Evolutionary conservation across 1,140 invertebrate species (phyloP).

Genomic region (Drosophila pandora): DNA sequence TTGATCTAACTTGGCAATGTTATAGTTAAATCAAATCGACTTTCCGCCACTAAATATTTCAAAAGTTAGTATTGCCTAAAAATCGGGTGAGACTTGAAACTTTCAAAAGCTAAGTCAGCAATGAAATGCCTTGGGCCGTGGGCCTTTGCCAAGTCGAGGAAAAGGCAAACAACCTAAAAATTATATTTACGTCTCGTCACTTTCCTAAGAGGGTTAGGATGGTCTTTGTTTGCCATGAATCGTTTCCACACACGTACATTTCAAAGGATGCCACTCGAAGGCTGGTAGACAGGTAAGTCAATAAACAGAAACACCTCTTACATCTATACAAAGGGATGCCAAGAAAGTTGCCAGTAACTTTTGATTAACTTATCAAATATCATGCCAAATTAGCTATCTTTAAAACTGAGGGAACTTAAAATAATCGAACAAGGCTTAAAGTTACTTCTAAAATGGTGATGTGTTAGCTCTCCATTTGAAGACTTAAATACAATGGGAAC

Average conservation of each 20-base stretch:
- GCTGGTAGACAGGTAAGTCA: conserved; percentile 45
- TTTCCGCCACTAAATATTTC: not conserved
- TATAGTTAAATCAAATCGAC: not conserved
- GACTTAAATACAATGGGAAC: not conserved
- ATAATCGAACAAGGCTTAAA: too few relatives aligned
- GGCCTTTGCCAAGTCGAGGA: conserved; percentile 29
- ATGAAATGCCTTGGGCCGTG: conserved; percentile 33
- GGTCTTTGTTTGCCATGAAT: conserved; percentile 8
- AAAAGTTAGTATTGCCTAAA: not conserved
- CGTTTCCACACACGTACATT: conserved; percentile 14
- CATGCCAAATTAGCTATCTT: too few relatives aligned
- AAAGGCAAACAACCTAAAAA: conserved; percentile 63
- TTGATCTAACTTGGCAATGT: not conserved
- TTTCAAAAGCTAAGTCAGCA: conserved; percentile 39
- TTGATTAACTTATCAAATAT: not conserved
- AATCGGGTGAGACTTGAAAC: conserved; percentile 15
- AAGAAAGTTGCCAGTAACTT: not conserved
- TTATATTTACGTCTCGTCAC: conserved; percentile 42
- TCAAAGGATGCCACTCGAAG: conserved; percentile 17
- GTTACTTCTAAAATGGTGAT: too few relatives aligned
- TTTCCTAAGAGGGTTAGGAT: not conserved
- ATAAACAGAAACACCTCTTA: conserved; percentile 44
- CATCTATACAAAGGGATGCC: conserved; percentile 9
- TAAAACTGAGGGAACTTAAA: too few relatives aligned
- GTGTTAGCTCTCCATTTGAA: too few relatives aligned